Conservation (phyloP, 1,140 invertebrate species). For the Hypsibius dujardini region DNA sequence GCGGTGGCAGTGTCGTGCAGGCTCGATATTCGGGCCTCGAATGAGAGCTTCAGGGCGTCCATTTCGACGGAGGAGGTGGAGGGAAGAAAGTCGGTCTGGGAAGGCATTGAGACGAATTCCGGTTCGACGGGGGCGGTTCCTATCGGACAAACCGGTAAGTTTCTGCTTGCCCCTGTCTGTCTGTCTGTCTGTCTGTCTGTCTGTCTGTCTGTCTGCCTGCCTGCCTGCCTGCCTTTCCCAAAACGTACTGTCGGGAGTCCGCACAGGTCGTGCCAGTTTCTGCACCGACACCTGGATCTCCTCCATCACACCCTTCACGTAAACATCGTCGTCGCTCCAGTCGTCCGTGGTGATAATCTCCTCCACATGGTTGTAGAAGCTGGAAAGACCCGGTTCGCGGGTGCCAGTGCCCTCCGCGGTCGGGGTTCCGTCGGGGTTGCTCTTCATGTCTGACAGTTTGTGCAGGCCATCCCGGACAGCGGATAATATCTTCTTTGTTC, state of each 20-base stretch:
- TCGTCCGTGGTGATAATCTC: not conserved
- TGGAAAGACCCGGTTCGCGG: not conserved
- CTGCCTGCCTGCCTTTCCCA: too few relatives aligned
- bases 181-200: too few relatives aligned
- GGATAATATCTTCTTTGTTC: constrained; percentile 1
- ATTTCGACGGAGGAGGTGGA: too few relatives aligned
- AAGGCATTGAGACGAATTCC: too few relatives aligned
- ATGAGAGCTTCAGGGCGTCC: not conserved
- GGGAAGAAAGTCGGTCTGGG: too few relatives aligned
- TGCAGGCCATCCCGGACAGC: not conserved
- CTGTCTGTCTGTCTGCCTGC: too few relatives aligned
- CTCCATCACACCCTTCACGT: constrained; percentile 1
- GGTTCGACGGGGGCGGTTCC: too few relatives aligned
- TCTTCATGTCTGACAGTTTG: constrained; percentile 9
- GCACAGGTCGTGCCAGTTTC: constrained; percentile 4
- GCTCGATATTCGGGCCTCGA: not conserved
- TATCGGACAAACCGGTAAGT: too few relatives aligned
- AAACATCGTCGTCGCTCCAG: not conserved
- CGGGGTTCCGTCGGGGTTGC: too few relatives aligned
- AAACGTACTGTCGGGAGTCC: not conserved
- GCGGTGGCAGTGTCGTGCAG: not conserved
- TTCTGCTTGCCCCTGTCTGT: too few relatives aligned
- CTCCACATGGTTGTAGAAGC: constrained; percentile 5
- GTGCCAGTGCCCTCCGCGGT: not conserved
- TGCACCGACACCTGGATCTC: constrained; percentile 1